These are phyloP conservation scores for Oreonectes daqikongensis DNA, from an alignment of 2,797 vertebrate species.

Conservation along the genomic window DNA sequence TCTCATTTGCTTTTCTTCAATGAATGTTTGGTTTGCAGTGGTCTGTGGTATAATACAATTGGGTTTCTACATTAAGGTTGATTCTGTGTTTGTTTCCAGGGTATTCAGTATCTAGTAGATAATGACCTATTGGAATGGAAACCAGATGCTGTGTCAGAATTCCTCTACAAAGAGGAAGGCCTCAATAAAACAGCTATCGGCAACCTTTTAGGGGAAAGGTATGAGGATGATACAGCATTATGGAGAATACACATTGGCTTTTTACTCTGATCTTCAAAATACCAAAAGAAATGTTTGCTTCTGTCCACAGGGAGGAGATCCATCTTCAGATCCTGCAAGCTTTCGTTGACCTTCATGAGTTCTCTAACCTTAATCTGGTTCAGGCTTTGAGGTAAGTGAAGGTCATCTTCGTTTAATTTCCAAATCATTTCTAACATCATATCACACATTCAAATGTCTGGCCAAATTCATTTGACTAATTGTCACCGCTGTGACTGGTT, in stretches of 20 bases:
- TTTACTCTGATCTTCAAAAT: not conserved
- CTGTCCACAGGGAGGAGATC: conserved; percentile 76
- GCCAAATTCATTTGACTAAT: not conserved
- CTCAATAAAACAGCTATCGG: conserved; percentile 93
- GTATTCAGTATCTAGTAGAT: conserved; percentile 83
- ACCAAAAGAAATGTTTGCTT: not conserved
- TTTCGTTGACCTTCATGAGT: conserved; percentile 91
- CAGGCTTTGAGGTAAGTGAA: conserved; percentile 88
- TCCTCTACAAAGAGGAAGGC: conserved; percentile 93
- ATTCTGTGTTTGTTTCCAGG: conserved; percentile 69
- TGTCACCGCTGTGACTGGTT: not conserved
- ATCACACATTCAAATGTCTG: too few relatives aligned
- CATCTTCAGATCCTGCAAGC: conserved; percentile 86
- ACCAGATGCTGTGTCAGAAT: conserved; percentile 81
- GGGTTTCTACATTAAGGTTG: not conserved
- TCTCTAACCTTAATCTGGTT: conserved; percentile 91
- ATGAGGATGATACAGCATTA: not conserved
- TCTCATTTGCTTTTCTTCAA: not conserved
- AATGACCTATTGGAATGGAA: conserved; percentile 77
- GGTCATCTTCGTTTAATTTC: not conserved
- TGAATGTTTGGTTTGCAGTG: not conserved
- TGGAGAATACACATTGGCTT: not conserved
- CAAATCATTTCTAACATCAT: too few relatives aligned
- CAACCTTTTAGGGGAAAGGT: conserved; percentile 88
- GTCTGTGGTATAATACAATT: not conserved